Percentiles rank a stretch among this genome's conserved stretches.
Conservation (phyloP, 1,140 invertebrate genomes). For the Brachionus manjavacas region DNA sequence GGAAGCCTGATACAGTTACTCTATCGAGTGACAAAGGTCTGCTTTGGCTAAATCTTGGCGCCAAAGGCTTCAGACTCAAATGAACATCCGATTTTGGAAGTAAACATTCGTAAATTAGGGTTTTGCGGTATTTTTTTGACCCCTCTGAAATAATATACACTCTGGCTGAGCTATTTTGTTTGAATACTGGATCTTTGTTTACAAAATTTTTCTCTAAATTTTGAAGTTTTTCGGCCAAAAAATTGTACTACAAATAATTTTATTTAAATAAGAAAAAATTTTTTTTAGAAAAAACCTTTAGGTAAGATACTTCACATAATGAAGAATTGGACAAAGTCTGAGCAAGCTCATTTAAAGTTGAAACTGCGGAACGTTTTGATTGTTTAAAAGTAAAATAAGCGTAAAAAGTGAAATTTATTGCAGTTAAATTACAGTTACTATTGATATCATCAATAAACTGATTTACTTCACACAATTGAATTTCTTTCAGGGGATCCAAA, state of each 20-base stretch:
- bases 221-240: not conserved
- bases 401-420: conserved; percentile 29
- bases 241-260: conserved; percentile 16
- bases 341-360: not conserved
- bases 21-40: not conserved
- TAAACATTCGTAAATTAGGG: not conserved
- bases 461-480: not conserved
- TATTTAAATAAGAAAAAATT: not conserved
- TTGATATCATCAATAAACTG: not conserved
- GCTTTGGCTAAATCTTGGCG: conserved; percentile 16
- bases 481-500: not conserved
- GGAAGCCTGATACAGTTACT: conserved; percentile 31
- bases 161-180: not conserved
- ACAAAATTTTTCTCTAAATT: not conserved
- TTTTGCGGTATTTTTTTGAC: conserved; percentile 7
- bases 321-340: conserved; percentile 21
- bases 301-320: not conserved
- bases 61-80: conserved; percentile 12
- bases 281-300: not conserved
- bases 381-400: conserved; percentile 19
- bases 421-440: conserved; percentile 14
- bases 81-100: conserved; percentile 28
- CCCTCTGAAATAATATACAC: conserved; percentile 27
- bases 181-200: not conserved
- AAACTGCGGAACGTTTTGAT: not conserved